Percentiles rank a stretch among this genome's conserved stretches.
Conservation (phyloP, 2,113 vertebrate species). For the Dipodomys merriami region DNA sequence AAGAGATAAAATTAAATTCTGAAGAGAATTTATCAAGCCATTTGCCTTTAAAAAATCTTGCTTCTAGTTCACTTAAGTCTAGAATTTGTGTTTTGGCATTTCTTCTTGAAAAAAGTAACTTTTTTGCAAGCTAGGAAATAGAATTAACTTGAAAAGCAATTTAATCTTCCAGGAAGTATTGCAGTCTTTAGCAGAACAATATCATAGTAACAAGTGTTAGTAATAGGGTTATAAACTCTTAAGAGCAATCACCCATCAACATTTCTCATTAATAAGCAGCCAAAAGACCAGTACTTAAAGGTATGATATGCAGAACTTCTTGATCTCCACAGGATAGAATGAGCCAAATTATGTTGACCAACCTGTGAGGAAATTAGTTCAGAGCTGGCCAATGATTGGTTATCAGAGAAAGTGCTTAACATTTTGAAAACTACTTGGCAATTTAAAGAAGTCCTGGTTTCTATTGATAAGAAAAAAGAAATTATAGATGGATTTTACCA, state of each 20-base stretch:
- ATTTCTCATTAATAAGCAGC: slow-evolving; percentile 46
- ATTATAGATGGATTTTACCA: neutral
- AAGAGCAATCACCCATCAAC: neutral
- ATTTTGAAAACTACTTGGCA: slow-evolving; percentile 44
- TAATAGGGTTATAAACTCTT: neutral
- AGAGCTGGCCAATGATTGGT: neutral
- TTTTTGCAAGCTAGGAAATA: slow-evolving; percentile 53
- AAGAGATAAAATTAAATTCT: slow-evolving; percentile 3
- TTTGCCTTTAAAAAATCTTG: neutral
- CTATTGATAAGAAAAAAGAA: slow-evolving; percentile 38
- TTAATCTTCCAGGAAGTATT: slow-evolving; percentile 24
- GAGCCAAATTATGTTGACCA: neutral
- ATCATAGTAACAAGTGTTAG: neutral
- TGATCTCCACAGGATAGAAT: slow-evolving; percentile 42
- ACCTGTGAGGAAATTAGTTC: neutral
- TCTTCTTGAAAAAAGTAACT: slow-evolving; percentile 46
- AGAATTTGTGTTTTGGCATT: slow-evolving; percentile 54
- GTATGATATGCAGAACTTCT: neutral
- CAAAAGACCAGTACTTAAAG: slow-evolving; percentile 23
- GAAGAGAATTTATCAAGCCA: slow-evolving; percentile 12
- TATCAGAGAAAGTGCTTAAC: slow-evolving; percentile 27
- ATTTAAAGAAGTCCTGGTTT: slow-evolving; percentile 47
- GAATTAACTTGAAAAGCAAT: slow-evolving; percentile 33
- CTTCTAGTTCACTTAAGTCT: slow-evolving; percentile 46
- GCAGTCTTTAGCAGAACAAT: neutral